Evolutionary conservation across 2,888 invertebrate species (phyloP).

Genomic region (Drosophila pseudotalamancana): DNA sequence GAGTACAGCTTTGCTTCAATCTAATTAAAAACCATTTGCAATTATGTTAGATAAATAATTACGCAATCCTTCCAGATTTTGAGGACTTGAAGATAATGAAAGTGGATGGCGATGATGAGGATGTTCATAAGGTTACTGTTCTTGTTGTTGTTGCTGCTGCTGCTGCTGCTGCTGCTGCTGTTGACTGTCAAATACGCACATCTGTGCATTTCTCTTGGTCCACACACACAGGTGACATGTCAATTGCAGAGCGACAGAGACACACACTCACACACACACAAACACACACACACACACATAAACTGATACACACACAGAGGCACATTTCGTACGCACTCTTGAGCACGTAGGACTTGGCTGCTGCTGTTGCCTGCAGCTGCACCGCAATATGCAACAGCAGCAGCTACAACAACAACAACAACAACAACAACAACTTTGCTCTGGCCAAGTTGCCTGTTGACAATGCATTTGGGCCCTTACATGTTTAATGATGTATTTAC

Average conservation of each 20-base stretch:
- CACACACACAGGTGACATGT: slow-evolving; percentile 49
- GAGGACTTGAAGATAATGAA: not conserved
- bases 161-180: slow-evolving; percentile 5
- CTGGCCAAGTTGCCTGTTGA: slow-evolving; percentile 72
- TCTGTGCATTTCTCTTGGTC: slow-evolving; percentile 64
- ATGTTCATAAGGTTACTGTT: not conserved
- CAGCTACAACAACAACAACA: slow-evolving; percentile 20
- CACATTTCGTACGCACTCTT: slow-evolving; percentile 59
- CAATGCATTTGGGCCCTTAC: slow-evolving; percentile 72
- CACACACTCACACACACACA: slow-evolving; percentile 5
- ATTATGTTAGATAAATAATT: slow-evolving; percentile 1
- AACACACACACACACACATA: slow-evolving; percentile 11
- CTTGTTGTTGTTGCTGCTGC: not conserved
- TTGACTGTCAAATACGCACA: slow-evolving; percentile 57
- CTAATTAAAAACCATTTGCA: slow-evolving; percentile 1
- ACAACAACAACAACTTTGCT: slow-evolving; percentile 34
- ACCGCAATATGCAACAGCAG: slow-evolving; percentile 15
- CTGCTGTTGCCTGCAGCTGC: slow-evolving; percentile 12
- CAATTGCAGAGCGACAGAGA: slow-evolving; percentile 46
- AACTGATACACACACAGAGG: slow-evolving; percentile 8
- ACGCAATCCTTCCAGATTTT: not conserved
- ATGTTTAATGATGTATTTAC: slow-evolving; percentile 78
- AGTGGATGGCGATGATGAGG: not conserved
- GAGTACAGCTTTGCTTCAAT: too few species aligned
- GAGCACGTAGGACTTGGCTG: slow-evolving; percentile 63